Base-by-base conservation (phyloP, 2,113 vertebrate genomes). In the Hippocampus guttulatus region DNA sequence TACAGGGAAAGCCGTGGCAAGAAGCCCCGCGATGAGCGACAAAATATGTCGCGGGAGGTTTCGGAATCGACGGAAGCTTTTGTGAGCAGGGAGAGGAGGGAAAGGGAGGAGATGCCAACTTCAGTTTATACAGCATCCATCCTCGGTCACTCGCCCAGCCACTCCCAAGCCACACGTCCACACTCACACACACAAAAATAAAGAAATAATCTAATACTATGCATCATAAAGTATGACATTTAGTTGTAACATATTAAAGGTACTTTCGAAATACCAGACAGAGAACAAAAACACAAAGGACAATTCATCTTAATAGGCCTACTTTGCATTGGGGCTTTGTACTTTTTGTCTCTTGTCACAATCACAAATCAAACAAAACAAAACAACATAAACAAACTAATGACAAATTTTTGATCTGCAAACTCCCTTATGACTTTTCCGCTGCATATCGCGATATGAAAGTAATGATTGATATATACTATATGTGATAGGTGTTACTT, bases 71-170 rank as follows among this genome's bases (percentile, higher is more conserved):
- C 21, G 49, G 60, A 25, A 52, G 70, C 27, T 71, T 73, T 82
- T 71, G 80, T 80, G 78, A 83, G 78, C 71, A 70, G 73, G 87
- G 84, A 89, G 85, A 75, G 77, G 77, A 75, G 61, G 77, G 81
- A 81, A 81, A 80, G 62, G 76, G 87, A 88, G 87, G 80, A 79
- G 72, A 83, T 64, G 78, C 84, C 61, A 68, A 49, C 64, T 68
- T 75, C 43, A 47, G 74, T 75, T 23, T 64, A 23, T 67, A 88
- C 74, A 78, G 85, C 79, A 40, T 71, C 90, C 84, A 9, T 79
- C 79, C 82, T 80, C 84, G 75, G 30, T 70, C 82, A 72, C 80
- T 85, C 68, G 21, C 82, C 78, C 71, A 72, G 38, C 86, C 74
- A 67, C 78, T 87, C 84, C 84, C 85, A 74, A 76, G 62, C 74